Evolutionary conservation across 1,140 invertebrate species (phyloP), one percentile per base, ranked within the genome.

Genomic region (Leptinotarsa lineolata): DNA sequence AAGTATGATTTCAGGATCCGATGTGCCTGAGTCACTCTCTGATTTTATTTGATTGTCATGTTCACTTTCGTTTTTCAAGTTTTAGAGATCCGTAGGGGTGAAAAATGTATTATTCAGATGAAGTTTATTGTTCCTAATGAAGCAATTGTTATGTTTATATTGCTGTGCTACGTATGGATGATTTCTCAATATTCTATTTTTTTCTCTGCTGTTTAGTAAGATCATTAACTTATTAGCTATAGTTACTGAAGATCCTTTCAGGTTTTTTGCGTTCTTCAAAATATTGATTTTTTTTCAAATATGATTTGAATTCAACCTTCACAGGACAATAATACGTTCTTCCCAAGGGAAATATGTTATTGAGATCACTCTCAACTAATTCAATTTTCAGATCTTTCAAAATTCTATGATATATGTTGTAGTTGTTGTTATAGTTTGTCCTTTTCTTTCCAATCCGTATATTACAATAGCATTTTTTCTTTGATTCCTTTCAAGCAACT

Each of bases 251-350:
- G 30, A 45, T 44, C 30, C 30, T 20, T 68, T 45, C 39, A 68
- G 16, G 16, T 68, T 68, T 5, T 68, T 68, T 18, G 13, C 11
- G 6, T 20, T 45, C 24, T 44, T 3, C 0, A 68, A n/a, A 16
- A 68, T n/a, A 3, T 3, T 20, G 11, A 48, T 45, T 6, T 20
- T 68, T 4, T 16, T 39, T 68, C 0, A 67, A 45, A 68, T 68
- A 68, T 15, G 30, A 68, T 48, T 16, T n/a, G 30, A 68, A 68
- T 68, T 68, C 11, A 45, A 68, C 30, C 12, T 68, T 68, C 15
- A 39, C 20, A 44, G 2, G 66, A 16, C 30, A 16, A 15, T 45
- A 45, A 8, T 2, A 44, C 44, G 30, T 48, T 4, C 16, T 4
- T 3, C 30, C 66, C 11, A 3, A 20, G 4, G 16, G 16, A 20